Evolutionary conservation across 2,888 invertebrate genomes (phyloP), one percentile per base, ranked within the genome.

Genomic region (Phengaris arion): DNA sequence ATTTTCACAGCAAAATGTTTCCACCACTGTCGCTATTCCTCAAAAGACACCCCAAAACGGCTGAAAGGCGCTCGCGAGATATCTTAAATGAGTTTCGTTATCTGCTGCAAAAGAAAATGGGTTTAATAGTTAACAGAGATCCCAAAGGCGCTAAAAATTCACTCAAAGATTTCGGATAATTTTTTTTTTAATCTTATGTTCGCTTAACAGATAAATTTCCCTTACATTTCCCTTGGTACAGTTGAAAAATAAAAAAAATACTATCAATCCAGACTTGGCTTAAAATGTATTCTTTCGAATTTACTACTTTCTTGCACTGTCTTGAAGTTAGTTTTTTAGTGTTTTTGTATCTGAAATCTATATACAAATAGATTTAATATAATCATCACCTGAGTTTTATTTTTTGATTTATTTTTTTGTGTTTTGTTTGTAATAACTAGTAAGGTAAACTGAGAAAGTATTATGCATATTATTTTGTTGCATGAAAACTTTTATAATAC

Each of bases 11-110:
- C 12, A 64, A 51, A 70, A 51, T 52, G 72, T 52, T 72, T 88
- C 87, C 78, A 85, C 77, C 35, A 77, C 73, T 76, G 78, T 76
- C 80, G 22, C 77, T 86, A 85, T 86, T 80, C 85, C 76, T 83
- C 79, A 77, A 82, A 83, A 83, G 89, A 89, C 90, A 91, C 91
- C 92, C 92, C 85, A 89, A 93, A 92, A 89, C 85, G 88, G 84
- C 87, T 90, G 89, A 90, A 89, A 89, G 87, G 89, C 90, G 88
- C 89, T 89, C 82, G 86, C 87, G 83, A 90, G 92, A 91, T 93
- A 93, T 93, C 92, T 90, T 91, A 90, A 93, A 93, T 91, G 92
- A 92, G 93, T 93, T 93, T 92, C 91, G 91, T 93, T 93, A 93
- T 93, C 93, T 92, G 83, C 80, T 83, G 86, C 86, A 85, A 90